Percentiles rank a stretch among this genome's conserved stretches.
Conservation (phyloP, 2,797 vertebrate genomes). For the Leptodactylus fallax region DNA sequence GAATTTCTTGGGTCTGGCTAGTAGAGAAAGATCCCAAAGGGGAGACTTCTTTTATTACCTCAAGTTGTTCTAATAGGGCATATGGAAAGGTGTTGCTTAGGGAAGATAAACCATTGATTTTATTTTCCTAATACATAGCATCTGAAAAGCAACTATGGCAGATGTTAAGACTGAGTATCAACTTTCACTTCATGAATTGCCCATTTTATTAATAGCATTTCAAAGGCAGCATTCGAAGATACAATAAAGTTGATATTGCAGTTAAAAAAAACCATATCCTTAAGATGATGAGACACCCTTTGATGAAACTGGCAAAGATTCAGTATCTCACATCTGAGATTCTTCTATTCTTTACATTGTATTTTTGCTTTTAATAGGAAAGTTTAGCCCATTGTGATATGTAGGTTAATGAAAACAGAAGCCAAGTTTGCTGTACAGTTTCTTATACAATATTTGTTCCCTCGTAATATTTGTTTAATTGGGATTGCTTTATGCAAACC, state of each 20-base stretch:
- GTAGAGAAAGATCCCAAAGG: not conserved
- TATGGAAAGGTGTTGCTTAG: conserved; percentile 3
- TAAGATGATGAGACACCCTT: conserved; percentile 3
- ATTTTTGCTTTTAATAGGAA: not conserved
- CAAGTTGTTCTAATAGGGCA: not conserved
- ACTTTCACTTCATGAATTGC: conserved; percentile 18
- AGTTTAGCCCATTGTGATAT: not conserved
- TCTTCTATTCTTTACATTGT: not conserved
- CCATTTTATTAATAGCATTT: conserved; percentile 15
- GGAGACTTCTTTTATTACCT: not conserved
- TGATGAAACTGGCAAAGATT: conserved; percentile 1
- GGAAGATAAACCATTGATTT: not conserved
- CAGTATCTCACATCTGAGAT: not conserved
- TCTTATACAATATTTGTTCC: not conserved
- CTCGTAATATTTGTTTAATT: no score
- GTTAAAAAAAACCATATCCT: not conserved
- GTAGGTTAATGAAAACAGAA: not conserved
- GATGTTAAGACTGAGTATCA: not conserved
- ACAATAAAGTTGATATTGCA: conserved; percentile 22
- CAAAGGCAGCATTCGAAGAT: not conserved
- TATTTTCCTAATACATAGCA: not conserved
- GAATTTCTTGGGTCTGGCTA: not conserved
- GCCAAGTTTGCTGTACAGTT: not conserved
- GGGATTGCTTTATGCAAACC: not conserved
- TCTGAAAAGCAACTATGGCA: not conserved